phyloP scores from a whole-genome alignment of 2,113 vertebrate species.

The Chloropsis hardwickii region DNA sequence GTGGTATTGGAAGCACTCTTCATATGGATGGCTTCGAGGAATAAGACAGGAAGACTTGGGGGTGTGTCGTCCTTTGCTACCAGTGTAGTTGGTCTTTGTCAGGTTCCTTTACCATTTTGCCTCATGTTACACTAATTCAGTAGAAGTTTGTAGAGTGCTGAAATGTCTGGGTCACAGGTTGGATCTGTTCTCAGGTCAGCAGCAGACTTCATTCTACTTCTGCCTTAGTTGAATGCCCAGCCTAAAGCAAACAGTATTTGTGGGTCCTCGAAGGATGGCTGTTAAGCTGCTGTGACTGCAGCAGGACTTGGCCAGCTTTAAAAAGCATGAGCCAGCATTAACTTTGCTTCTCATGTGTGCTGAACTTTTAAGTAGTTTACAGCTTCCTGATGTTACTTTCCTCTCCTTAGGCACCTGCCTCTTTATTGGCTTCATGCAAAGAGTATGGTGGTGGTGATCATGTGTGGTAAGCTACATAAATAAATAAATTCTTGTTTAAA shows the following conservation, averaged over 20 bases:
- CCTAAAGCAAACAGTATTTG: background rate
- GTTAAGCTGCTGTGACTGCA: background rate
- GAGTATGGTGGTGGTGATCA: conserved; percentile 47
- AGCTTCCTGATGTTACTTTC: background rate
- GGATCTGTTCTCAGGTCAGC: background rate
- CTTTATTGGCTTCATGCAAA: conserved; percentile 25
- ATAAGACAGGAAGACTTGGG: background rate
- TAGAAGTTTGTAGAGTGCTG: background rate
- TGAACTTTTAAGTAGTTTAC: background rate
- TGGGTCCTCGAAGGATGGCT: background rate
- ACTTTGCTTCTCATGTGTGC: background rate
- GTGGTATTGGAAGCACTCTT: background rate
- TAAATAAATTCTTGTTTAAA: background rate
- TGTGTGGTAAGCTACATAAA: conserved; percentile 66
- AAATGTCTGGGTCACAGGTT: background rate
- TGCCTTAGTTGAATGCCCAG: background rate
- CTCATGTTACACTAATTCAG: background rate
- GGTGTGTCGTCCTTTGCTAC: background rate
- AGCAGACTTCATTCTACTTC: background rate
- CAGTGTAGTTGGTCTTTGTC: background rate
- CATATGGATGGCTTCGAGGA: background rate
- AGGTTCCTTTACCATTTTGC: background rate
- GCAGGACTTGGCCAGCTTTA: background rate
- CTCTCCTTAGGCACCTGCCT: conserved; percentile 54
- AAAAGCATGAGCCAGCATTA: background rate